Evolutionary conservation across 2,888 invertebrate species (phyloP).

Genomic region (Clistopyga incitator): DNA sequence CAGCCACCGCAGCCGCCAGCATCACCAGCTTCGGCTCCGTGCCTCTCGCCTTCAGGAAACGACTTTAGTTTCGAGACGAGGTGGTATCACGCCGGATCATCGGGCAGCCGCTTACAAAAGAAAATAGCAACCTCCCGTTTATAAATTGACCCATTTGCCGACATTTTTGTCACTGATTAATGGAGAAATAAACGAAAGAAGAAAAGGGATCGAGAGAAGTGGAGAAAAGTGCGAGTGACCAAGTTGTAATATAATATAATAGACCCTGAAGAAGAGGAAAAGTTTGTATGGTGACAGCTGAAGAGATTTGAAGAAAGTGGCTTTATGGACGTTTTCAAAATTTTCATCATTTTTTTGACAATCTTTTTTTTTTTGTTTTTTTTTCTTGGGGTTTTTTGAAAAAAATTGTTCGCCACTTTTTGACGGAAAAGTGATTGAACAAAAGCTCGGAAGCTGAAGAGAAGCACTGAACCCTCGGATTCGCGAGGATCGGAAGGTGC

Average conservation of each 20-base stretch:
- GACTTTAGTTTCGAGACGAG: conserved; percentile 68
- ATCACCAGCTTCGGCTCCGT: conserved; percentile 59
- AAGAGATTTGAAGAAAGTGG: not conserved
- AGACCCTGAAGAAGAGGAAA: not conserved
- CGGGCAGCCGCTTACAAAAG: conserved; percentile 7
- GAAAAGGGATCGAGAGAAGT: not conserved
- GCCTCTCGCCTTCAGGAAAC: conserved; percentile 65
- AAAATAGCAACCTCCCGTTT: too few relatives aligned
- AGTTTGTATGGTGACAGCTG: not conserved
- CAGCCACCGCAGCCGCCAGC: conserved; percentile 56
- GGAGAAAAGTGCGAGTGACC: conserved; percentile 29
- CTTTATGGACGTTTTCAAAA: not conserved
- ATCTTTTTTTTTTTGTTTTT: conserved; percentile 11
- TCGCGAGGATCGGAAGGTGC: too few relatives aligned
- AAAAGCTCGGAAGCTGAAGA: not conserved
- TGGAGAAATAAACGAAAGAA: not conserved
- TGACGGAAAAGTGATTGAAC: not conserved
- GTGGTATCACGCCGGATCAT: conserved; percentile 66
- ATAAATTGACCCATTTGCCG: too few relatives aligned
- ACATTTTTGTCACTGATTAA: not conserved
- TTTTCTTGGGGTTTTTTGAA: not conserved
- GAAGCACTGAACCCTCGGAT: conserved; percentile 17
- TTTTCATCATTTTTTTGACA: not conserved
- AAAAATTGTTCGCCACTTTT: not conserved
- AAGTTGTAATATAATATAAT: not conserved